A percentile compares a stretch with the other conserved stretches of the same genome.
Evolutionary conservation across 2,888 invertebrate genomes (phyloP).

Genomic region (Cephus rjabovi): DNA sequence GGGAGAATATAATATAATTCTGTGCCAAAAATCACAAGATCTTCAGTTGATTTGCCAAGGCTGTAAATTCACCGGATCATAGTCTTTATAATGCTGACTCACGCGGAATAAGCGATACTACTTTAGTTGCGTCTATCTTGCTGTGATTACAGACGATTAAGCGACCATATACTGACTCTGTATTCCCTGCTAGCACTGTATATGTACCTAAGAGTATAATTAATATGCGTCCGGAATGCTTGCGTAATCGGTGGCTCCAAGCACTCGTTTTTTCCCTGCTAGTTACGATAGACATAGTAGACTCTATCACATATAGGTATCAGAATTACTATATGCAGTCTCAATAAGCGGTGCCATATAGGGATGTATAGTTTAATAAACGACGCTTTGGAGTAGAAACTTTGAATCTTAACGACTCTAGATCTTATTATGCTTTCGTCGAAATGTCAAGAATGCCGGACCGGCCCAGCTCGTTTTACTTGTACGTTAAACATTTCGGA

Average conservation of each 20-base stretch:
- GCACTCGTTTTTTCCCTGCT: background rate
- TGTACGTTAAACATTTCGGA: background rate
- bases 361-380: background rate
- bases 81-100: background rate
- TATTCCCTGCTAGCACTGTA: slow-evolving; percentile 34
- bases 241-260: background rate
- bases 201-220: slow-evolving; percentile 28
- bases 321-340: background rate
- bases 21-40: background rate
- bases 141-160: slow-evolving; percentile 51
- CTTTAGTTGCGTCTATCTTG: slow-evolving; percentile 30
- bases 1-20: background rate
- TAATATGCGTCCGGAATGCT: slow-evolving; percentile 1
- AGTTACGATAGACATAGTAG: background rate
- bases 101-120: background rate
- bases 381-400: background rate
- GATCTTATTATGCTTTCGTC: background rate
- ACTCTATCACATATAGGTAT: background rate
- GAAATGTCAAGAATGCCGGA: background rate
- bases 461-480: background rate
- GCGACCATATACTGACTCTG: slow-evolving; percentile 35
- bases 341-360: background rate
- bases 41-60: background rate
- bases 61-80: background rate
- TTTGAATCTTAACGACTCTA: background rate